Base-by-base conservation (phyloP, 2,113 vertebrate species). In the Perca flavescens region DNA sequence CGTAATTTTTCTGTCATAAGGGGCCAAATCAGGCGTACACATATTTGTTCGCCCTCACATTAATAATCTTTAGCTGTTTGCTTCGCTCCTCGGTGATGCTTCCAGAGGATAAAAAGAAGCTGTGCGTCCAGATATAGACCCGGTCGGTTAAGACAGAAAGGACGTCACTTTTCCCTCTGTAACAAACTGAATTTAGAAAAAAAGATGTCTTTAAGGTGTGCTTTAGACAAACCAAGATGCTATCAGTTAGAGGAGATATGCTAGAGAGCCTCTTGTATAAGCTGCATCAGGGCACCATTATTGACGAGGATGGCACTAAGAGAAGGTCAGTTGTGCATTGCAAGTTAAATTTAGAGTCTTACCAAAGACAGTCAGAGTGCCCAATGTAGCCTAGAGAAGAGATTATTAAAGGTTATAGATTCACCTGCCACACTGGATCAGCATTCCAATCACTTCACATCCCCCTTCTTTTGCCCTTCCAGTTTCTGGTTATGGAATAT, bases 301-400 rank as follows among this genome's bases (percentile, higher is more conserved):
- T 86, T 78, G 86, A 85, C 61, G 19, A 19, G 57, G 34, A 34
- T 89, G 74, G 49, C 84, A 82, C 62, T 43, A 72, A 34, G 58
- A 70, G 76, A 90, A 85, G 89, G 80, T 89, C 81, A 87, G 31
- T 53, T 82, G 65, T 57, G 60, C 61, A 77, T 46, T 81, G 28
- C 50, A 83, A 71, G 73, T 81, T 54, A 66, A 61, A 67, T 77
- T 36, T 66, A 43, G 21, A 61, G 46, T 54, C 52, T 60, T 46
- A 11, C 22, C 36, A 66, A 63, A 82, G 40, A 50, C 47, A 31
- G 54, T 65, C 50, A 57, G 52, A 47, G 4, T 49, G 72, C 4
- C 47, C 60, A 46, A 25, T 80, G 46, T 54, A 11, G 40, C 40
- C 40, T 43, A 43, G 25, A 66, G n/a, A 58, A 64, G 57, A 65